A percentile compares a stretch with the other conserved stretches of the same genome.
Conservation (phyloP, 1,140 invertebrate species). For the Rhopalosiphum padi region DNA sequence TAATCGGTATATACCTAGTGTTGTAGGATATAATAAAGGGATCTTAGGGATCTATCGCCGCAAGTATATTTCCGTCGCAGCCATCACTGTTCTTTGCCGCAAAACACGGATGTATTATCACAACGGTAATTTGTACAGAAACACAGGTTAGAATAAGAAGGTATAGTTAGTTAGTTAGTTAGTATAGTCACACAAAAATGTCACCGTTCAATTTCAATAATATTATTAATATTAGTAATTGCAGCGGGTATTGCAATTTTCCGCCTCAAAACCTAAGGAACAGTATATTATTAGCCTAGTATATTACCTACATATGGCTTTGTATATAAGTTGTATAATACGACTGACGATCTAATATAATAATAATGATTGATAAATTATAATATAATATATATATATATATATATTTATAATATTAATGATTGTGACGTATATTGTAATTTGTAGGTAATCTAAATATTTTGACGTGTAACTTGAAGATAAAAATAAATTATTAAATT, state of each 20-base stretch:
- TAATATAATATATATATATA: too few species aligned
- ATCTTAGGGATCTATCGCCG: background rate
- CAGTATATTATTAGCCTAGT: background rate
- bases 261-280: background rate
- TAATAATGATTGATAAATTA: background rate
- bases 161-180: background rate
- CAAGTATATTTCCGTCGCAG: background rate
- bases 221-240: background rate
- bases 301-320: background rate
- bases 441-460: background rate
- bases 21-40: background rate
- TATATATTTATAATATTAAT: background rate
- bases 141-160: background rate
- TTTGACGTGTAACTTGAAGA: background rate
- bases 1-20: background rate
- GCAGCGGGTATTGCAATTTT: background rate
- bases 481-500: slow-evolving; percentile 8
- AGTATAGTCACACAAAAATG: background rate
- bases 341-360: background rate
- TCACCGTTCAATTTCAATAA: background rate
- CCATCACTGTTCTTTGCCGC: background rate
- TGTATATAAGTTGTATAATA: background rate
- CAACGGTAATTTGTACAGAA: background rate
- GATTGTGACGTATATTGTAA: background rate
- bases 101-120: background rate